phyloP scores from a whole-genome alignment of 2,888 invertebrate species.

The Junonia oenone region DNA sequence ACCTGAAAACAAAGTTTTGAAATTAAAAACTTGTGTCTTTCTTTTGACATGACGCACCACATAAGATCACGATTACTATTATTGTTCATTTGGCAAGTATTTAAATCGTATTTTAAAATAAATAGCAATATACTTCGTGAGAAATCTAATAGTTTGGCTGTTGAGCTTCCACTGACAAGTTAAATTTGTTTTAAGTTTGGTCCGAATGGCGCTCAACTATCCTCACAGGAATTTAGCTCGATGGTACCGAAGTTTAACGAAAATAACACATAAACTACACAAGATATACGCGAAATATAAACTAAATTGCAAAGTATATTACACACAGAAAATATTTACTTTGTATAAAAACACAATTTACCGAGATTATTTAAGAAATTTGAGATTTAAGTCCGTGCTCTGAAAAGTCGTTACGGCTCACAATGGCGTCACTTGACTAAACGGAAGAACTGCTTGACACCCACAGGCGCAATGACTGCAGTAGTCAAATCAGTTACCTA shows the following conservation, averaged over 20 bases:
- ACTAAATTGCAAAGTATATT: conserved; percentile 56
- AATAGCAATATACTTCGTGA: neutral
- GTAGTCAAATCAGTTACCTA: conserved; percentile 36
- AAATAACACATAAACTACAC: conserved; percentile 67
- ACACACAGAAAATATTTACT: conserved; percentile 59
- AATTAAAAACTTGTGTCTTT: conserved; percentile 27
- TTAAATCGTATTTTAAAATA: neutral
- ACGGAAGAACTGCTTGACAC: conserved; percentile 54
- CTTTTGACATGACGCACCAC: conserved; percentile 29
- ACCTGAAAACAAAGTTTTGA: conserved; percentile 48
- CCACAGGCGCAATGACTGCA: conserved; percentile 48
- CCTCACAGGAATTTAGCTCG: conserved; percentile 85
- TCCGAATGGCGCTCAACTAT: conserved; percentile 83
- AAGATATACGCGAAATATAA: conserved; percentile 62
- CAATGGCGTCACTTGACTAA: conserved; percentile 88
- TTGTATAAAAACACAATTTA: conserved; percentile 57
- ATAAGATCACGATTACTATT: conserved; percentile 21
- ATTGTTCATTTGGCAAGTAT: conserved; percentile 1
- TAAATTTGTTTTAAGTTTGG: conserved; percentile 54
- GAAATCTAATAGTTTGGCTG: conserved; percentile 7
- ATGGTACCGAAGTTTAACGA: conserved; percentile 77
- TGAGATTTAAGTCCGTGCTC: conserved; percentile 82
- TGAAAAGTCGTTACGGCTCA: conserved; percentile 88
- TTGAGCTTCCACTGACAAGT: conserved; percentile 34
- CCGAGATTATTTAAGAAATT: conserved; percentile 84